These are phyloP conservation scores for Caenorhabditis becei DNA, from an alignment of 2,888 invertebrate genomes.

Conservation along the genomic window DNA sequence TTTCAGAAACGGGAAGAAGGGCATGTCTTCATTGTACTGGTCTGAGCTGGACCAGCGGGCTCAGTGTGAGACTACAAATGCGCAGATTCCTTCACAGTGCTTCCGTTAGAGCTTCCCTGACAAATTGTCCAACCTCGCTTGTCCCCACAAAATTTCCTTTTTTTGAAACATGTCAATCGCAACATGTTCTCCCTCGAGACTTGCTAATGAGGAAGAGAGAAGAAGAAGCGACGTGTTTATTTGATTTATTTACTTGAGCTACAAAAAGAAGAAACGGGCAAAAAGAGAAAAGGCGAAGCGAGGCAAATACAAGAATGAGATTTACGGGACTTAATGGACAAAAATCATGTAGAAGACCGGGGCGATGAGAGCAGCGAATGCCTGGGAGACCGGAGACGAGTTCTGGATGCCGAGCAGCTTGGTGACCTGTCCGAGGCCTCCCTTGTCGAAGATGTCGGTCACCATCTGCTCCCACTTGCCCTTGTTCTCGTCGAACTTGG, in stretches of 20 bases:
- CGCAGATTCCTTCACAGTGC: too few species aligned
- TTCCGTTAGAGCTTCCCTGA: too few species aligned
- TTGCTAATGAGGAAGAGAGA: conserved; percentile 37
- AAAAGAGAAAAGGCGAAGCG: conserved; percentile 13
- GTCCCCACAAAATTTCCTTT: too few species aligned
- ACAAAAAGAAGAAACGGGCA: conserved; percentile 23
- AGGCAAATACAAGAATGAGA: conserved; percentile 3
- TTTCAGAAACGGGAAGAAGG: background rate
- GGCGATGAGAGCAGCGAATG: conserved; percentile 47
- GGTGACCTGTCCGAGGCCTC: conserved; percentile 58
- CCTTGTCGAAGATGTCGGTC: conserved; percentile 71
- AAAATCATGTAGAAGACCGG: conserved; percentile 67
- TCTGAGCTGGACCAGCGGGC: too few species aligned
- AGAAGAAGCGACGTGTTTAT: conserved; percentile 46
- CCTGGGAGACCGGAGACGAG: conserved; percentile 20
- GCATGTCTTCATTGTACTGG: conserved; percentile 11
- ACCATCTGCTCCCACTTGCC: conserved; percentile 71
- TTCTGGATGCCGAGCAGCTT: conserved; percentile 63
- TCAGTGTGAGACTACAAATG: too few species aligned
- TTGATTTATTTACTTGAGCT: conserved; percentile 45
- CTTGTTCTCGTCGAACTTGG: conserved; percentile 73
- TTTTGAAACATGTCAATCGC: conserved; percentile 27
- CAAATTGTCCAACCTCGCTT: too few species aligned
- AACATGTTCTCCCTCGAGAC: conserved; percentile 31
- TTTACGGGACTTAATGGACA: conserved; percentile 55